phyloP scores from a whole-genome alignment of 2,113 vertebrate genomes.

The Scalopus aquaticus region DNA sequence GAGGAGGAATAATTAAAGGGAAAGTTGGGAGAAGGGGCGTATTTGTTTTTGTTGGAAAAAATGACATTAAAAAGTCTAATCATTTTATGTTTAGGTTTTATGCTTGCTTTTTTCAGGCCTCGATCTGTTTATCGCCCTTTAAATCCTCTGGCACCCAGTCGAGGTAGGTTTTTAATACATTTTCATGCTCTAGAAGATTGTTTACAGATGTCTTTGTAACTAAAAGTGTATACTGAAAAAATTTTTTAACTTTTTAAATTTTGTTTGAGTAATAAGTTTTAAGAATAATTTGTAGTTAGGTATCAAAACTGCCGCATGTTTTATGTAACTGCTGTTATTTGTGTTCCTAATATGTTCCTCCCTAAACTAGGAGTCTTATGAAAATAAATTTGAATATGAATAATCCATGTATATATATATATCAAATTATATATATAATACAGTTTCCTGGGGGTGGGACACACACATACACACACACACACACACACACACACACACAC shows the following conservation, averaged over 20 bases:
- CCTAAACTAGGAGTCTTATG: not conserved
- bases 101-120: conserved; percentile 87
- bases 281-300: not conserved
- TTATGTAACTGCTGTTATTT: not conserved
- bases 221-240: not conserved
- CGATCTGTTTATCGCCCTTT: conserved; percentile 97
- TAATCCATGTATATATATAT: not conserved
- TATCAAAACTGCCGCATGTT: not conserved
- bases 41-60: not conserved
- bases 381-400: not conserved
- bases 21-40: not conserved
- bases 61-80: not conserved
- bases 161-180: conserved; percentile 86
- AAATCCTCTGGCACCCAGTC: conserved; percentile 93
- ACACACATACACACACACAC: too few species aligned
- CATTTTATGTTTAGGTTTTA: not conserved
- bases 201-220: not conserved
- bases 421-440: too few species aligned
- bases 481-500: too few species aligned
- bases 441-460: too few species aligned
- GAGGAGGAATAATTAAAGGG: not conserved
- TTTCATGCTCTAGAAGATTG: not conserved
- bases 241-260: not conserved
- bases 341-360: not conserved
- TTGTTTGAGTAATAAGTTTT: not conserved